Conservation (phyloP, 92 coral and sea anemone genomes). For the Zoanthus sansibaricus region DNA sequence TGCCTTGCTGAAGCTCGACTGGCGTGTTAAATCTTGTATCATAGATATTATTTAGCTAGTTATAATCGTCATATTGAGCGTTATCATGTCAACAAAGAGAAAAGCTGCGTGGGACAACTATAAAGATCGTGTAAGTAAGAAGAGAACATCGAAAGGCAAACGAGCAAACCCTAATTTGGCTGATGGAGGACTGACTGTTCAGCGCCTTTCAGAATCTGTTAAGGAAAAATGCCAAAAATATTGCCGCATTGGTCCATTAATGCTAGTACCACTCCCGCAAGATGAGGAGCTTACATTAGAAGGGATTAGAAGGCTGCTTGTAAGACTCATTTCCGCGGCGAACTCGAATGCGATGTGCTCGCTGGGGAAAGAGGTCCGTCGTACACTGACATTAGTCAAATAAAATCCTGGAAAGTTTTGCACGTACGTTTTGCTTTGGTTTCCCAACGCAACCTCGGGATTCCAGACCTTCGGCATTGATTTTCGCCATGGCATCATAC, state of each 20-base stretch:
- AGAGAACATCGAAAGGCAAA: neutral
- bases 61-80: no score
- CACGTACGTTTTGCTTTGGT: conserved; percentile 28
- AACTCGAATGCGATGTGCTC: conserved; percentile 62
- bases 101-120: no score
- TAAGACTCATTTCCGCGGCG: conserved; percentile 54
- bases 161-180: conserved; percentile 7
- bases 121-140: no score
- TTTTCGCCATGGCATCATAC: neutral
- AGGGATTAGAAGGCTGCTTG: conserved; percentile 68
- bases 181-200: neutral
- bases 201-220: conserved; percentile 67
- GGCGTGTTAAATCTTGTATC: neutral
- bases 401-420: conserved; percentile 69
- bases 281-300: conserved; percentile 27
- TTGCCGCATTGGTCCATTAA: conserved; percentile 67
- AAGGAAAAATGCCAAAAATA: conserved; percentile 74
- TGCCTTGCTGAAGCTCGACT: neutral
- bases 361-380: conserved; percentile 75
- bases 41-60: neutral
- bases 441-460: no score
- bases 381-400: conserved; percentile 51
- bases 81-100: no score
- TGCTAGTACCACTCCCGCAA: conserved; percentile 48
- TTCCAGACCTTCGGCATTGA: no score